Percentiles rank a stretch among this genome's conserved stretches.
phyloP scores from a whole-genome alignment of 2,113 vertebrate genomes.

The Hemichromis elongatus region DNA sequence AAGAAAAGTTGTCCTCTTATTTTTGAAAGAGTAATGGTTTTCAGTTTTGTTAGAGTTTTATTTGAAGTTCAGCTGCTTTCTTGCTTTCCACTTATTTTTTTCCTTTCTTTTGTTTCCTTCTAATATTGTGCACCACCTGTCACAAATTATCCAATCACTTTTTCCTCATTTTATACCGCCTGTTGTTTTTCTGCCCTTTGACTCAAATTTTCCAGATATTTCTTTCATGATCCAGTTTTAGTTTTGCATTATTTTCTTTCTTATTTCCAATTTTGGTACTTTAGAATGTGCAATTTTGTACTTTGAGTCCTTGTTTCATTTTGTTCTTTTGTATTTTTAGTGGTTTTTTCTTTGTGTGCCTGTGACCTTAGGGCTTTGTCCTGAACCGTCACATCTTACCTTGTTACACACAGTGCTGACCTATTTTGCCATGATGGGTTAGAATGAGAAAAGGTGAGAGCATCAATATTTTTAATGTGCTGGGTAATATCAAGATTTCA shows the following conservation, averaged over 20 bases:
- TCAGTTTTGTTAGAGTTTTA: background rate
- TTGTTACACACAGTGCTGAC: background rate
- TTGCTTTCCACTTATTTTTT: background rate
- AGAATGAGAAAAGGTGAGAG: background rate
- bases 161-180: background rate
- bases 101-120: background rate
- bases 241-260: background rate
- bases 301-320: background rate
- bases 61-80: background rate
- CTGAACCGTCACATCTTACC: background rate
- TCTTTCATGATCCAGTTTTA: background rate
- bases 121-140: background rate
- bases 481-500: background rate
- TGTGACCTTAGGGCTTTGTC: background rate
- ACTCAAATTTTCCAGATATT: background rate
- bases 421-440: background rate
- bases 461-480: background rate
- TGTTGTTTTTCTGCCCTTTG: rapidly evolving
- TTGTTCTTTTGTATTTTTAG: background rate
- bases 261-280: background rate
- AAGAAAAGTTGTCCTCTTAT: background rate
- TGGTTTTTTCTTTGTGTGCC: background rate
- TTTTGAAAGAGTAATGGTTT: background rate
- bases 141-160: background rate
- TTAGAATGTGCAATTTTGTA: background rate